Evolutionary conservation across 2,888 invertebrate genomes (phyloP), one percentile per base, ranked within the genome.

Genomic region (Cephus nigrinus): DNA sequence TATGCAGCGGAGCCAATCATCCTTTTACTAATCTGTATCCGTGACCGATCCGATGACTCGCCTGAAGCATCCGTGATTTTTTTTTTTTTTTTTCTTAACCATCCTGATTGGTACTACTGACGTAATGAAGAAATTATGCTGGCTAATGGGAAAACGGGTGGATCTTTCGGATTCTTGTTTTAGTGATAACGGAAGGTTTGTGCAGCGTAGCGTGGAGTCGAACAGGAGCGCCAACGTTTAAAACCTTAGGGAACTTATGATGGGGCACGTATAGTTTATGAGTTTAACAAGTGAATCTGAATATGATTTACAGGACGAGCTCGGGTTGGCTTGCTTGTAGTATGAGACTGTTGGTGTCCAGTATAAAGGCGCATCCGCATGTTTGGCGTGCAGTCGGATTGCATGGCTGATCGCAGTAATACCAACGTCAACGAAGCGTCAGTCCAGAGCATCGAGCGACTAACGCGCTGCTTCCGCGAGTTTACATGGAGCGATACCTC

Each of bases 211-310:
- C 81, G 80, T 80, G 74, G 75, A 68, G 76, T 12, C 74, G 55
- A 73, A 35, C 71, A 69, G 69, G 71, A 71, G 55, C 71, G 23
- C 71, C 71, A 23, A 31, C 32, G 32, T 71, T 55, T 55, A 23
- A 55, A 55, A 55, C 2, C 55, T 55, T 23, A 9, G 23, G 55
- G 75, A 80, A 83, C 80, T 81, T 79, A 79, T 82, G 32, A 33
- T 9, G 31, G 3, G 31, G 31, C 71, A 79, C 69, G 74, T 36
- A 77, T 84, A 76, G 78, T 85, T 86, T 83, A 85, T 82, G 85
- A 82, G 81, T 81, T 81, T 80, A 84, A 84, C 85, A 86, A 85
- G 85, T 86, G 86, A 86, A 85, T 86, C 84, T 82, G 85, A 87
- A 84, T 85, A 86, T 88, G 87, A 88, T 86, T 88, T 88, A 88